Percentiles rank a stretch among this genome's conserved stretches.
Conservation (phyloP, 2,888 invertebrate genomes). For the Cerastoderma edule region DNA sequence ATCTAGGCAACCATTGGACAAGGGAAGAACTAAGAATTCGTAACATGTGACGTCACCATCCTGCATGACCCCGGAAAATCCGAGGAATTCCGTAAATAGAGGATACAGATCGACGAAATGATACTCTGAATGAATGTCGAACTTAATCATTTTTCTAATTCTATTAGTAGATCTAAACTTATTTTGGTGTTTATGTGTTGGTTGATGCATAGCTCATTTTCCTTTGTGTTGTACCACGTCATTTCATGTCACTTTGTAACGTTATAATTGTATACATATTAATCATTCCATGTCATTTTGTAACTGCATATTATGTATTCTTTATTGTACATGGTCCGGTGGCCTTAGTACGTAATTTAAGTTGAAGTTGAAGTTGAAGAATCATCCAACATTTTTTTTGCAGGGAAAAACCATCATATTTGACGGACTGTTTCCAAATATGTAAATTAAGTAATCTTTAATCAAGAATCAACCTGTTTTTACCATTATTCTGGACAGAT, state of each 20-base stretch:
- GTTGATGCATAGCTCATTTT: neutral
- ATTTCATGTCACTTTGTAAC: neutral
- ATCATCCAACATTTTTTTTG: neutral
- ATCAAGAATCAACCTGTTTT: constrained; percentile 18
- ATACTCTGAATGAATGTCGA: constrained; percentile 20
- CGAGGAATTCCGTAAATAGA: constrained; percentile 21
- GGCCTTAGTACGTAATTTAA: neutral
- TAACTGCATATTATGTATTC: neutral
- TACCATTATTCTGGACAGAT: constrained; percentile 16
- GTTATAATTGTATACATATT: neutral
- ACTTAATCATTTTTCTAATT: neutral
- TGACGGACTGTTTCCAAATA: constrained; percentile 25
- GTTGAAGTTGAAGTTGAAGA: neutral
- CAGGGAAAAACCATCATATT: constrained; percentile 12
- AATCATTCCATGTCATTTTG: neutral
- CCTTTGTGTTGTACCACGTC: neutral
- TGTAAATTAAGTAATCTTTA: constrained; percentile 10
- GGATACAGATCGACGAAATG: constrained; percentile 5
- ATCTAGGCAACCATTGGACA: too few species aligned
- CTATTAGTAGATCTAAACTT: neutral
- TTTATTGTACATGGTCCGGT: neutral
- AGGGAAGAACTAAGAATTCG: constrained; percentile 23
- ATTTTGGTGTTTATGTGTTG: neutral
- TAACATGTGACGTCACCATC: constrained; percentile 1
- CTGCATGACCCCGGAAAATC: constrained; percentile 9